Evolutionary conservation across 2,888 invertebrate species (phyloP), one percentile per base, ranked within the genome.

Genomic region (Criorhina ranunculi): DNA sequence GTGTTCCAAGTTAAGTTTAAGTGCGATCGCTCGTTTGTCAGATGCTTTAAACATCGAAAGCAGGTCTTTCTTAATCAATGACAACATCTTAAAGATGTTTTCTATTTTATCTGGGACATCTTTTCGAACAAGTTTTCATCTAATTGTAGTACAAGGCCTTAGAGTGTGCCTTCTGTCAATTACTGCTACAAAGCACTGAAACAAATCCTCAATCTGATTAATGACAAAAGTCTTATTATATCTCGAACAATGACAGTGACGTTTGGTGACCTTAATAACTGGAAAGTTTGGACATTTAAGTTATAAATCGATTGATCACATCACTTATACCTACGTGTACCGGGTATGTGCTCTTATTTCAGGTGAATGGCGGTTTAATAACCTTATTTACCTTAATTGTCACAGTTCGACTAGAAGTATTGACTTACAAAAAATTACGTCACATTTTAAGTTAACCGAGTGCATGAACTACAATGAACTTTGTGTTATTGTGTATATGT

Each of bases 271-370:
- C 75, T 75, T 75, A 66, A 75, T 66, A 57, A 46, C 64, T 57
- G n/a, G 51, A 82, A 77, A 77, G 59, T 66, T 66, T 29, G 15
- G 6, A 42, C 44, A 70, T 59, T 66, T 35, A 66, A 7, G n/a
- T n/a, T 15, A 51, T 37, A 66, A 72, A 77, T 82, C 46, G 72
- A 72, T 78, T 42, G 53, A 59, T 66, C 46, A 57, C 64, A 66
- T 57, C 44, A 19, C 12, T n/a, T n/a, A n/a, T n/a, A n/a, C n/a
- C n/a, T n/a, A 33, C 7, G 6, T n/a, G 1, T 31, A 11, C 40
- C 31, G 46, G 24, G n/a, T n/a, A n/a, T 67, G n/a, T 12, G 37
- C 15, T 19, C 5, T 49, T 5, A 2, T 40, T 59, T 29, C 24
- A 24, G 24, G 24, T 24, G 24, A 5, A 24, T 11, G 64, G 37